Evolutionary conservation across 2,113 vertebrate genomes (phyloP), one percentile per base, ranked within the genome.

Genomic region (Hippoglossus stenolepis): DNA sequence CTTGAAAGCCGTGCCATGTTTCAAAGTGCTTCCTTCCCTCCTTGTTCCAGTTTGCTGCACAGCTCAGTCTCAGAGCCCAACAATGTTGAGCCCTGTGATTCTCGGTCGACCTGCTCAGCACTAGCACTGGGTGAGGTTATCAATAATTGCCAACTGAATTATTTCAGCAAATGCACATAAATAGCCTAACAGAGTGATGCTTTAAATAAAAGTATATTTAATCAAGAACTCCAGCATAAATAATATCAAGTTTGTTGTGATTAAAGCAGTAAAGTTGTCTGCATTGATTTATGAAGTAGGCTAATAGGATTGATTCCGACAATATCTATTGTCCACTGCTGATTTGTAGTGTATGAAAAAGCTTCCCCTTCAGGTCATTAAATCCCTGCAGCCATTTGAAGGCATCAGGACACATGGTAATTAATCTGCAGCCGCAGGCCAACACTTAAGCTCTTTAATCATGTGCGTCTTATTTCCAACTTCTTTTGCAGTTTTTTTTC

Each of bases 381-480:
- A 79, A 61, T 31, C 54, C 54, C 11, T 1, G 47, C 26, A 62
- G 61, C 61, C 26, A 74, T 57, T 40, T 38, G 18, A 75, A 58
- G 38, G 62, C 69, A 40, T 47, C 21, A n/a, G 65, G 58, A 53
- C 28, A 65, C 47, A 43, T 73, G 70, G 68, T 77, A 53, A 73
- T 67, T 65, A 70, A 74, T 73, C 31, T 62, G 35, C 17, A 13
- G 35, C 60, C 20, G n/a, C 12, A 21, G 35, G 57, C 17, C 57
- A 2, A 58, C 57, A 28, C 23, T 54, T 54, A 20, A 54, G 51
- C 51, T 21, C 20, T 54, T 54, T 54, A 54, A 54, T 54, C 51
- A n/a, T 10, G 18, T 54, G 51, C 8, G 20, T 54, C 8, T 54
- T 54, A 20, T 54, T 7, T 54, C 20, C 51, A 54, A 21, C 51